Evolutionary conservation across 2,888 invertebrate genomes (phyloP), one percentile per base, ranked within the genome.

Genomic region (Petrolisthes manimaculis): DNA sequence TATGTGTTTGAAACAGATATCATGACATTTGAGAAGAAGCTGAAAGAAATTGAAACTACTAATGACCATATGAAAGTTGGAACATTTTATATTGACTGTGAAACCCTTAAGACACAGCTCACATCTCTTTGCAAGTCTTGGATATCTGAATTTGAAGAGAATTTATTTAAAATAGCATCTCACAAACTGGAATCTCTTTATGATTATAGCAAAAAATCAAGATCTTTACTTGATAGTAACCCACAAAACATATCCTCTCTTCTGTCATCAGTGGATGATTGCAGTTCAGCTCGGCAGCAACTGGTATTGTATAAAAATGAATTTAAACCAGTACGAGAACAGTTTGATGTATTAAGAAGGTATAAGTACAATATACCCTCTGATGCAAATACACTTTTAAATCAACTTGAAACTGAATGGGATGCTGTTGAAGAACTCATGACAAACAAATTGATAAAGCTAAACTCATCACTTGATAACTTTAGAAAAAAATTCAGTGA

Each of bases 1-100:
- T 84, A 89, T 55, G 81, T 85, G 21, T 89, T 85, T 69, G 87
- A 85, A 77, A 87, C 84, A 21, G 89, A 89, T 67, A 89, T 89
- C 77, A 84, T 83, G 82, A 84, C 87, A 6, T 83, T 89, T 61
- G 87, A 89, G 55, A 82, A 67, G 51, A 89, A 89, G 77, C 74
- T 89, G 37, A 84, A 78, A 24, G 87, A 87, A 78, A 87, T 89
- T 80, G 87, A 89, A 21, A 75, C 77, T 55, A 82, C 51, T 55
- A 82, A 87, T 24, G 87, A 89, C 24, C 71, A 84, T 53, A 74
- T 87, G 74, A 89, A 87, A 55, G 84, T 87, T 5, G 89, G 89
- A 8, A 89, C 87, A 56, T 89, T 89, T 75, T 81, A 82, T 37
- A 69, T 87, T 24, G 81, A 78, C 67, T 88, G 79, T 67, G 84